These are phyloP conservation scores for Oceanites oceanicus DNA, from an alignment of 2,113 vertebrate genomes.

Conservation along the genomic window DNA sequence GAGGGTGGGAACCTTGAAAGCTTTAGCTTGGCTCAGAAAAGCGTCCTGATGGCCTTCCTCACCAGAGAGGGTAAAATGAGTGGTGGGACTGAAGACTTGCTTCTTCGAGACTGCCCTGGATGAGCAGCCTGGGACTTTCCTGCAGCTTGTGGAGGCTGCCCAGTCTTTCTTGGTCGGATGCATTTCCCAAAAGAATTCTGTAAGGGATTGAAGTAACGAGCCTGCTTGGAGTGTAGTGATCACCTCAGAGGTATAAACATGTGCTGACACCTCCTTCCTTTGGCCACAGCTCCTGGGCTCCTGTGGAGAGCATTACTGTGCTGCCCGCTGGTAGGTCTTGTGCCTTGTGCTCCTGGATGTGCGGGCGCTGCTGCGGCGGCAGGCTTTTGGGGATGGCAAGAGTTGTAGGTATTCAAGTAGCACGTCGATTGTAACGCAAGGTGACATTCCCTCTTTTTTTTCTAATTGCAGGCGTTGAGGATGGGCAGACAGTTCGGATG, in stretches of 20 bases:
- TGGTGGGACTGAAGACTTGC: neutral
- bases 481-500: slow-evolving; percentile 97
- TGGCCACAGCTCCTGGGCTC: neutral
- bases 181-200: neutral
- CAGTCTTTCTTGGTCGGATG: neutral
- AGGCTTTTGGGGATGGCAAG: neutral
- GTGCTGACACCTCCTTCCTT: neutral
- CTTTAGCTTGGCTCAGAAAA: neutral
- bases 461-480: slow-evolving; percentile 84
- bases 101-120: neutral
- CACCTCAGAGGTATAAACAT: neutral
- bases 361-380: neutral
- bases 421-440: fast-evolving
- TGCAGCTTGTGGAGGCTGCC: neutral
- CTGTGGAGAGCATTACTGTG: neutral
- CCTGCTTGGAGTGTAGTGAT: fast-evolving
- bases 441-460: neutral
- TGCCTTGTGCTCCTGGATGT: neutral
- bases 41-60: neutral
- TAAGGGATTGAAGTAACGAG: neutral
- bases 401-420: neutral
- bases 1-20: neutral
- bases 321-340: neutral
- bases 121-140: neutral
- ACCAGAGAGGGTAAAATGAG: neutral